A percentile compares a stretch with the other conserved stretches of the same genome.
These are phyloP conservation scores for Carassius auratus DNA, from an alignment of 2,113 vertebrate genomes.

Conservation along the genomic window DNA sequence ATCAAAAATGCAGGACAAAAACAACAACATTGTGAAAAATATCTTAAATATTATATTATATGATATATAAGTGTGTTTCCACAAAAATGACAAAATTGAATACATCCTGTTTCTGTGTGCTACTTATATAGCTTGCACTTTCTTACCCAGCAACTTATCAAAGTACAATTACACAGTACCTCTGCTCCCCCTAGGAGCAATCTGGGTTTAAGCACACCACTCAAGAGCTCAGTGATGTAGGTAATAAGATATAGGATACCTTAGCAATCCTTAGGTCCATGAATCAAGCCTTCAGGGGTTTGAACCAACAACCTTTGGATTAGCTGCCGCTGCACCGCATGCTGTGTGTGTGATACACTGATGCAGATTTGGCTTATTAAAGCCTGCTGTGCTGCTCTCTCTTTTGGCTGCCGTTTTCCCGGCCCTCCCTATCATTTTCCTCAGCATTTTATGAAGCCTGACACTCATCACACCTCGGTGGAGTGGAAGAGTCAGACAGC, in stretches of 20 bases:
- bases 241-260: constrained; percentile 1
- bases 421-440: constrained; percentile 9
- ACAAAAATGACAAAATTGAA: no score
- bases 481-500: constrained; percentile 9
- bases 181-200: background rate
- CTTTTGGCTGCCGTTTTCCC: background rate
- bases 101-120: background rate
- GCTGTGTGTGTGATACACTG: constrained; percentile 16
- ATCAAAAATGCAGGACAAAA: background rate
- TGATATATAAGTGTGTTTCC: no score
- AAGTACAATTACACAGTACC: background rate
- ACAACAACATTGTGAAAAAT: no score
- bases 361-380: constrained; percentile 17
- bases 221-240: background rate
- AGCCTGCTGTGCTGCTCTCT: background rate
- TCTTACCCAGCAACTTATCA: background rate
- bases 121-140: background rate
- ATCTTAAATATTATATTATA: no score
- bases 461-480: constrained; percentile 22
- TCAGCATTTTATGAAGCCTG: background rate
- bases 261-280: constrained; percentile 1
- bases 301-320: background rate
- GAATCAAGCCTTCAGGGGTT: constrained; percentile 15
- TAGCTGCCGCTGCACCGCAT: background rate
- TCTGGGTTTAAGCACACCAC: background rate